A percentile compares a stretch with the other conserved stretches of the same genome.
Conservation (phyloP, 2,888 invertebrate genomes). For the Phengaris alcon region DNA sequence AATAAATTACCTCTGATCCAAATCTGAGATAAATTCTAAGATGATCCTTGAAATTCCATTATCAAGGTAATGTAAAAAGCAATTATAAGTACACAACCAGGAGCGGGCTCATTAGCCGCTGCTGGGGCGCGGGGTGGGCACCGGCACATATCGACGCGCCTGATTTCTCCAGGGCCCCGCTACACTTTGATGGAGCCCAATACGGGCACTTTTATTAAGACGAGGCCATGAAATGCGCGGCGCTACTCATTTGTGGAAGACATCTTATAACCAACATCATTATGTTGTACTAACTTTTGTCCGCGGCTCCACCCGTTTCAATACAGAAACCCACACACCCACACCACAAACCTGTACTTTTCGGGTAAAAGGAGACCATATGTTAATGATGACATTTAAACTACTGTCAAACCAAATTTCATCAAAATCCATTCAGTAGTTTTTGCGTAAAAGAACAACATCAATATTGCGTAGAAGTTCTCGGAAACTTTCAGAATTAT, state of each 20-base stretch:
- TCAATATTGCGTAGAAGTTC: no score
- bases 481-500: no score
- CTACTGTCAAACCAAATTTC: no score
- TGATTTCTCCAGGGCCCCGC: conserved; percentile 68
- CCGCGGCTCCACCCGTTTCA: no score
- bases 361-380: no score
- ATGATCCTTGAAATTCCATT: background rate
- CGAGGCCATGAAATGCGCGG: conserved; percentile 41
- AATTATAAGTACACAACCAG: conserved; percentile 35
- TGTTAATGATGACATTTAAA: no score
- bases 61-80: conserved; percentile 11
- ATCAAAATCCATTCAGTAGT: no score
- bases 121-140: background rate
- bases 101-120: conserved; percentile 41
- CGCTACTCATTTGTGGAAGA: background rate
- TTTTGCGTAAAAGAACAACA: no score
- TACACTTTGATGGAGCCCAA: conserved; percentile 55
- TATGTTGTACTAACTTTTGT: no score
- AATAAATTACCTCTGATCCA: background rate
- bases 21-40: background rate
- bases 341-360: no score
- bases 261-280: no score
- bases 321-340: no score
- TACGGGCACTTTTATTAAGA: conserved; percentile 50
- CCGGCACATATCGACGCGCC: conserved; percentile 54